Evolutionary conservation across 2,797 vertebrate genomes (phyloP).

Genomic region (Ctenosaura bakeri): DNA sequence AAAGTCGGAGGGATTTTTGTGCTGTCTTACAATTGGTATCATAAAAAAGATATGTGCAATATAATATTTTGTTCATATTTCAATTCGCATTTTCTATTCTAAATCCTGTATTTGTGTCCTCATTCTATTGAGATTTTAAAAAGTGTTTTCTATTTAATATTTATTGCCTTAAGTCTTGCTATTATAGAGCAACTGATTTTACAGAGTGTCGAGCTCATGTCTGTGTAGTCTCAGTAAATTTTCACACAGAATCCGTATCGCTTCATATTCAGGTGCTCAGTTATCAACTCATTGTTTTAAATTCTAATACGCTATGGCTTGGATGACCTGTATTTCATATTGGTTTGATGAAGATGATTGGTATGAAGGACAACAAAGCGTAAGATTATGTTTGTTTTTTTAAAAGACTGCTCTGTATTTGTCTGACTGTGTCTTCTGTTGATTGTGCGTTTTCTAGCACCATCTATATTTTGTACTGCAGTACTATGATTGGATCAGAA

Average conservation of each 20-base stretch:
- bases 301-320: conserved; percentile 76
- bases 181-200: conserved; percentile 29
- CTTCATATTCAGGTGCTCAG: conserved; percentile 65
- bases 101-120: neutral
- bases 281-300: conserved; percentile 53
- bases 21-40: conserved; percentile 37
- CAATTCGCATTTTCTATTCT: conserved; percentile 50
- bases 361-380: conserved; percentile 84
- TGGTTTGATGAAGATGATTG: conserved; percentile 85
- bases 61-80: conserved; percentile 4
- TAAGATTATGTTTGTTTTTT: conserved; percentile 71
- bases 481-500: conserved; percentile 40
- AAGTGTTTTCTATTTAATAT: conserved; percentile 44
- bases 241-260: conserved; percentile 52
- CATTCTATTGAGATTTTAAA: conserved; percentile 35
- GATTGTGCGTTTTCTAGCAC: conserved; percentile 36
- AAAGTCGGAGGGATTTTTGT: neutral
- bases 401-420: conserved; percentile 63
- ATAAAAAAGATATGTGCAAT: conserved; percentile 29
- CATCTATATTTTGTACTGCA: conserved; percentile 36
- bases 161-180: conserved; percentile 28
- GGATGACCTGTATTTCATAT: conserved; percentile 81
- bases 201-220: conserved; percentile 42
- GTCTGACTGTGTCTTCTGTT: conserved; percentile 40
- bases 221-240: conserved; percentile 51